phyloP scores from a whole-genome alignment of 2,797 vertebrate genomes.

The Pteropus rufus region DNA sequence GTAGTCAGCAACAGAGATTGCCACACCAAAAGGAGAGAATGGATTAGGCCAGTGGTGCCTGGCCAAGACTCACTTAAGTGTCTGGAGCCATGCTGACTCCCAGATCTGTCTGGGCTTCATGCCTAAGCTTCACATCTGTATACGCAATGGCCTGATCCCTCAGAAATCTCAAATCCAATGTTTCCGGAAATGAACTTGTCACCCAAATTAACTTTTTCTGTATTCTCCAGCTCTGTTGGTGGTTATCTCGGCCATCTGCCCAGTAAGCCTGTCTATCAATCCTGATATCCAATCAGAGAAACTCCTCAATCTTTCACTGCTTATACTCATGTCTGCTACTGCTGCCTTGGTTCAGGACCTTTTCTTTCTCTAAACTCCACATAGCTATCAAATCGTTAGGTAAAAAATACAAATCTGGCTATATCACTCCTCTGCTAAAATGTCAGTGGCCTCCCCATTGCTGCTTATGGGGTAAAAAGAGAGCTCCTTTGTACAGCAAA shows the following conservation, averaged over 20 bases:
- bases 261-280: background rate
- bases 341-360: background rate
- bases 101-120: background rate
- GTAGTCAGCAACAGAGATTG: background rate
- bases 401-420: constrained; percentile 12
- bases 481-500: background rate
- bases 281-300: background rate
- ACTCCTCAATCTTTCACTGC: background rate
- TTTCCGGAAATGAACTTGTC: constrained; percentile 19
- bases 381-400: background rate
- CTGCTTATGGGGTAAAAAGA: background rate
- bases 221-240: background rate
- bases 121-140: background rate
- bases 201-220: background rate
- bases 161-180: constrained; percentile 45
- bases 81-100: background rate
- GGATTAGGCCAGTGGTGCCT: background rate
- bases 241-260: background rate
- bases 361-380: constrained; percentile 5
- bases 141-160: background rate
- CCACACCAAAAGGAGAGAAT: background rate
- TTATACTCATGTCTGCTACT: background rate
- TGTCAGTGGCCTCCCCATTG: background rate
- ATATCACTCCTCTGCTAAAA: background rate
- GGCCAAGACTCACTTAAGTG: background rate